Evolutionary conservation across 2,113 vertebrate genomes (phyloP), one percentile per base, ranked within the genome.

Genomic region (Grammomys surdaster): DNA sequence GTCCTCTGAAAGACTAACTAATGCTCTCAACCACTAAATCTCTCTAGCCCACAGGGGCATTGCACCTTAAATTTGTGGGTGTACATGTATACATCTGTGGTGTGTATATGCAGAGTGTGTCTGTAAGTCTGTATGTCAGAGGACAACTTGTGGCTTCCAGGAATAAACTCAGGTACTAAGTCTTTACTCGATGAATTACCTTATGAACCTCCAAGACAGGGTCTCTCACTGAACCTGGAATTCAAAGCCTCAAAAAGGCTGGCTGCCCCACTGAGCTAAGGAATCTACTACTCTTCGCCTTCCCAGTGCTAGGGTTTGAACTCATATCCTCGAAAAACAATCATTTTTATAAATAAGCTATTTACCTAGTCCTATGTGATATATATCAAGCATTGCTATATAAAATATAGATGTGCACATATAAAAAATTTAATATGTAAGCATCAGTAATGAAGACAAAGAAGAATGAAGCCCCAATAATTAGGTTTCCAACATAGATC

Each of bases 361-460:
- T 84, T 84, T 63, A 84, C 58, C 14, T 56, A n/a, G 65, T 78
- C 3, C 36, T 63, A 93, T 5, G 67, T 14, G 56, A 33, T 77
- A n/a, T 19, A 73, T 48, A 96, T 40, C 40, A 72, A 91, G 20
- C n/a, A 88, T 10, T 3, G 10, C 51, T 81, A 81, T 31, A 75
- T 28, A 88, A 93, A 88, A 92, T 73, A 17, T 48, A 96, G 63
- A 93, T 82, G 87, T 80, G 26, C 28, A 7, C 5, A 90, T 73
- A 33, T 84, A 93, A 76, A 16, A 89, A 87, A 94, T 58, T n/a
- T 46, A 73, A 43, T 60, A n/a, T 78, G 1, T 54, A 95, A 69
- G 43, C 43, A 95, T 86, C 70, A 91, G 48, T 73, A 70, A 48
- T 69, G 91, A 97, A 95, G 40, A n/a, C 51, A 96, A 91, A 76